Evolutionary conservation across 2,797 vertebrate species (phyloP).

Genomic region (Odontamblyopus lacepedii): DNA sequence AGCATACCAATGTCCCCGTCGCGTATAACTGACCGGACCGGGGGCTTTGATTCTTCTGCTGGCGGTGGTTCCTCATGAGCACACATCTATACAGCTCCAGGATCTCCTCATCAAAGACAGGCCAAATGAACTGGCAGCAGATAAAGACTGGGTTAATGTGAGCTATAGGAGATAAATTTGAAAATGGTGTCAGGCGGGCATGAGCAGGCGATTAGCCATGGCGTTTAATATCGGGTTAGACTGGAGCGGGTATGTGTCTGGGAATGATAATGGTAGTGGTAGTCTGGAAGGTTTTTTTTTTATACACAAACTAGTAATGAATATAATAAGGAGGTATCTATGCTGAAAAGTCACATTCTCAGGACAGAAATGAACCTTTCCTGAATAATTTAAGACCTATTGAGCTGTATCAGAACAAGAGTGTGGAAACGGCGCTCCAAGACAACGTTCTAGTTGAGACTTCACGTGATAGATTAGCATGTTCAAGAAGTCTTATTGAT

Average conservation of each 20-base stretch:
- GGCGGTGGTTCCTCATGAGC: constrained; percentile 18
- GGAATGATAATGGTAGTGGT: neutral
- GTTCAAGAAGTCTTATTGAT: no score
- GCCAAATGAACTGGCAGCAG: constrained; percentile 58
- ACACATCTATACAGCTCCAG: constrained; percentile 32
- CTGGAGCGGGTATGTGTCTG: neutral
- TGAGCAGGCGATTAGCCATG: constrained; percentile 12
- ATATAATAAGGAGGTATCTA: no score
- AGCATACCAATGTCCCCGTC: constrained; percentile 40
- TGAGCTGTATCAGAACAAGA: no score
- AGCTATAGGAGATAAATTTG: constrained; percentile 58
- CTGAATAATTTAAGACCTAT: no score
- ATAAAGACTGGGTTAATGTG: constrained; percentile 65
- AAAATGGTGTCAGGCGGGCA: constrained; percentile 57
- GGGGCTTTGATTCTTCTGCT: constrained; percentile 46
- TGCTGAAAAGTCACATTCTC: no score
- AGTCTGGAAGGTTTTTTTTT: neutral
- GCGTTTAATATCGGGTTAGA: neutral
- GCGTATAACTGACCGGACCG: constrained; percentile 46
- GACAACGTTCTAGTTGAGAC: no score
- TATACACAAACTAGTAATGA: no score
- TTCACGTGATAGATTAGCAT: no score
- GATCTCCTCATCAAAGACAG: constrained; percentile 49
- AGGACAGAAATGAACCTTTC: no score
- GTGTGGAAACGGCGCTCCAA: no score